A percentile compares a stretch with the other conserved stretches of the same genome.
Evolutionary conservation across 2,888 invertebrate genomes (phyloP).

Genomic region (Chrysodeixis includens): DNA sequence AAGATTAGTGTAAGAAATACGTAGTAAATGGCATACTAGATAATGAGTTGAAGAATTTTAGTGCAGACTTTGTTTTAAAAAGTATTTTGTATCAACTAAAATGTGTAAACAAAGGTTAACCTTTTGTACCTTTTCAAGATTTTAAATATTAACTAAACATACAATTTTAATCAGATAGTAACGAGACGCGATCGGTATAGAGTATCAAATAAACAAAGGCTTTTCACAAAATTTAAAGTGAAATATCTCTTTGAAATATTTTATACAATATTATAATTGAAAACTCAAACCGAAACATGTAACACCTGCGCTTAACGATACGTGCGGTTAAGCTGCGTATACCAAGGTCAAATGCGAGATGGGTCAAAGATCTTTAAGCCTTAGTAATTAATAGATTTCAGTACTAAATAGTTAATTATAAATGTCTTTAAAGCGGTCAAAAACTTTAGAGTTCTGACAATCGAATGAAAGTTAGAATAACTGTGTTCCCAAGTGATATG

Average conservation of each 20-base stretch:
- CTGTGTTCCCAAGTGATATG: slow-evolving; percentile 4
- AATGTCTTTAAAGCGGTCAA: not conserved
- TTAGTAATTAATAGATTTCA: not conserved
- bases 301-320: not conserved
- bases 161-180: slow-evolving; percentile 14
- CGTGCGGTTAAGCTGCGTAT: not conserved
- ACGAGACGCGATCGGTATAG: not conserved
- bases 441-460: not conserved
- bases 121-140: slow-evolving; percentile 1
- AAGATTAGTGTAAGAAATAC: no score
- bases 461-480: slow-evolving; percentile 4
- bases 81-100: no score
- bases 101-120: slow-evolving; percentile 22
- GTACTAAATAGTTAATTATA: not conserved
- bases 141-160: slow-evolving; percentile 31
- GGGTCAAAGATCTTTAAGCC: slow-evolving; percentile 1
- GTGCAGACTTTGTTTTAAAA: no score
- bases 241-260: not conserved
- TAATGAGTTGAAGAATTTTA: no score
- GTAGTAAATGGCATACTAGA: no score
- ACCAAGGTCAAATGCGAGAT: not conserved
- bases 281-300: not conserved
- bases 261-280: no score
- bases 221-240: not conserved
- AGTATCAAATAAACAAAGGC: not conserved